phyloP scores from a whole-genome alignment of 2,888 invertebrate genomes.

The Isoperla grammatica region DNA sequence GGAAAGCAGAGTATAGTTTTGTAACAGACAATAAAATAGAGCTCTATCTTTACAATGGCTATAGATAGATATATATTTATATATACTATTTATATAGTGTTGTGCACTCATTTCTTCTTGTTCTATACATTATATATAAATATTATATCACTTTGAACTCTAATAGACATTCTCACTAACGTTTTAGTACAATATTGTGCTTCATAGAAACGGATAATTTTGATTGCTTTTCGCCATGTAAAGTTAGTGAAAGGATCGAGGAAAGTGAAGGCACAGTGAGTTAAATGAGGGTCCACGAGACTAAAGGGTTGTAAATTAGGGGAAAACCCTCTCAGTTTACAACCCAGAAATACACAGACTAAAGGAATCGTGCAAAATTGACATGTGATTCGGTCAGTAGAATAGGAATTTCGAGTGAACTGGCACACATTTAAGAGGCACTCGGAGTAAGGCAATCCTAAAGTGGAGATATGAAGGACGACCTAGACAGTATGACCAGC shows the following conservation, averaged over 20 bases:
- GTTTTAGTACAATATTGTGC: conserved; percentile 28
- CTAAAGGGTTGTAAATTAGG: conserved; percentile 12
- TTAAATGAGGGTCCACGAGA: conserved; percentile 23
- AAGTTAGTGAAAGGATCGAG: conserved; percentile 24
- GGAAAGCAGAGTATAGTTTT: conserved; percentile 27
- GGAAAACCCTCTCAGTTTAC: not conserved
- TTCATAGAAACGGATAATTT: conserved; percentile 28
- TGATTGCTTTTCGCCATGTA: conserved; percentile 31
- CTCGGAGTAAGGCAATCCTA: conserved; percentile 32
- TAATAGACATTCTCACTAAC: conserved; percentile 30
- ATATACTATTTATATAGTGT: not conserved
- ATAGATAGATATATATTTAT: conserved; percentile 19
- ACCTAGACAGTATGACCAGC: conserved; percentile 23
- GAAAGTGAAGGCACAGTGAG: conserved; percentile 31
- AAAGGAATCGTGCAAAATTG: conserved; percentile 26
- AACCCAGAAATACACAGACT: conserved; percentile 19
- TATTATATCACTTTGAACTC: conserved; percentile 30
- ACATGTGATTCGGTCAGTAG: conserved; percentile 19
- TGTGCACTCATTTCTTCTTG: conserved; percentile 26
- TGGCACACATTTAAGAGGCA: conserved; percentile 30
- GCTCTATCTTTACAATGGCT: conserved; percentile 27
- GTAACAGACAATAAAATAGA: conserved; percentile 30
- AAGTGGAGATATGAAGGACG: conserved; percentile 30
- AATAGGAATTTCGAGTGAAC: conserved; percentile 25
- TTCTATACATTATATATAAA: conserved; percentile 26